phyloP scores from a whole-genome alignment of 2,797 vertebrate genomes.

The Gouania willdenowi region DNA sequence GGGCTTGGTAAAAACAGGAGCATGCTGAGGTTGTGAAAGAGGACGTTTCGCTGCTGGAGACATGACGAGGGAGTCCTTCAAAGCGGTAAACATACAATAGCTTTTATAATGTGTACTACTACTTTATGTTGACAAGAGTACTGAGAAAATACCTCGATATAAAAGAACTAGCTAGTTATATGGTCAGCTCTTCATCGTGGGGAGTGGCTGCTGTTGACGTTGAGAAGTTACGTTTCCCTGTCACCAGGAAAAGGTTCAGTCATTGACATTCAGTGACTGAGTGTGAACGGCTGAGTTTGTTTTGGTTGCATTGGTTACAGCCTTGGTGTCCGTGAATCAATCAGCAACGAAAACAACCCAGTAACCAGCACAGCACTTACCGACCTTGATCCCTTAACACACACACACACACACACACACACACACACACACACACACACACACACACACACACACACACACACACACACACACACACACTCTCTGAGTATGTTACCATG shows the following conservation, averaged over 20 bases:
- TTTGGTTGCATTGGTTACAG: conserved; percentile 24
- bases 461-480: too few relatives aligned
- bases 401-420: too few relatives aligned
- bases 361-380: conserved; percentile 53
- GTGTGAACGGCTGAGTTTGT: background rate
- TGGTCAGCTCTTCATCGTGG: too few relatives aligned
- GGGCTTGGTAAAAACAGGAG: too few relatives aligned
- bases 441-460: background rate
- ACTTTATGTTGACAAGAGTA: too few relatives aligned
- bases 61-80: conserved; percentile 56
- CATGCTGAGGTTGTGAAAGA: too few relatives aligned
- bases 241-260: background rate
- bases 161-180: too few relatives aligned
- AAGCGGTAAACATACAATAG: conserved; percentile 65
- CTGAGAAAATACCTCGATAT: too few relatives aligned
- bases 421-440: background rate
- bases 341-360: conserved; percentile 11
- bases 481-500: too few relatives aligned
- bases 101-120: too few relatives aligned
- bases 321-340: conserved; percentile 62
- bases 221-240: background rate
- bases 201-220: background rate
- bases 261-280: too few relatives aligned
- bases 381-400: too few relatives aligned
- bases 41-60: background rate